Base-by-base conservation (phyloP, 2,113 vertebrate species). In the Gymnarchus niloticus region DNA sequence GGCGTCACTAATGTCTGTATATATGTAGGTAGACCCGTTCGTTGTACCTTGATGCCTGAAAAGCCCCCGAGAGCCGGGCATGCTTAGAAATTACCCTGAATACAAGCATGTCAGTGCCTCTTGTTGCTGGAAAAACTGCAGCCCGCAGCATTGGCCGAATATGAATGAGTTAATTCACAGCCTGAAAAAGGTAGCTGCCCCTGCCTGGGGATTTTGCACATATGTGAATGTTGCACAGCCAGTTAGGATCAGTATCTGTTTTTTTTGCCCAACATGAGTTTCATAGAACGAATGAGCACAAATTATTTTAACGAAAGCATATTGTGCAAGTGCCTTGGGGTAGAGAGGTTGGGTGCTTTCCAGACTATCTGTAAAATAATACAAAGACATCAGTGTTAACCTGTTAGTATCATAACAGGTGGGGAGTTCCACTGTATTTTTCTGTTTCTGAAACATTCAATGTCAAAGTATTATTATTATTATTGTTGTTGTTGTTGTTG, bases 231-330 rank as follows among this genome's bases (percentile, higher is more conserved):
- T 33, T 69, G 44, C 33, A 65, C 46, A 65, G 51, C 17, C 46
- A 65, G 56, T 84, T 84, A 46, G 44, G 17, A n/a, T 78, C 41
- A 65, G 56, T 46, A 6, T 69, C 19, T 46, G 65, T 83, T 81
- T 44, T 83, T 56, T 28, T 56, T n/a, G 56, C 28, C 6, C 10
- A 17, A n/a, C 78, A 17, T 25, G 46, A 17, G 41, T 84, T 59
- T 65, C 44, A 69, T 44, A 37, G 44, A 14, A 21, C 48, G 14
- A 65, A 23, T 49, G 57, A 48, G 51, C 6, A 25, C 46, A 65
- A 69, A 14, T 61, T 17, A 84, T 48, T 59, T 84, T 84, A 84
- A 84, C 69, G 46, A 61, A 19, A n/a, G 37, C 19, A 6, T 44
- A 41, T 56, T 65, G 21, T 69, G 57, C 37, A 49, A 46, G 19